Conservation (phyloP, 2,113 vertebrate genomes). For the Pseudopodoces humilis region DNA sequence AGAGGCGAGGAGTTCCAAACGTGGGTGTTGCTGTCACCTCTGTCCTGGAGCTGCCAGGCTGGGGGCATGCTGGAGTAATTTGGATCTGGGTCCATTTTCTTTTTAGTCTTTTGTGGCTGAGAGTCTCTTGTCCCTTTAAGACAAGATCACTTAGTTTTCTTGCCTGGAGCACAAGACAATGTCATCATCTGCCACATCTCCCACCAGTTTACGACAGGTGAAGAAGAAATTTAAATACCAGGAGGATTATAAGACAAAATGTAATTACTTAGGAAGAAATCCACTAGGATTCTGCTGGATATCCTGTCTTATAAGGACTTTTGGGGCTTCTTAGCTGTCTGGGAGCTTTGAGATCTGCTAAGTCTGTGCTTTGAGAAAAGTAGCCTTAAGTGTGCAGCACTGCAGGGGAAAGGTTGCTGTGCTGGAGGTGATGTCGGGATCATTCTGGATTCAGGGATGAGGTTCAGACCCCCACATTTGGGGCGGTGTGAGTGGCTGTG, state of each 20-base stretch:
- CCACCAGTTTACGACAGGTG: neutral
- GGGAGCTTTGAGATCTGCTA: conserved; percentile 3
- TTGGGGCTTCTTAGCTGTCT: neutral
- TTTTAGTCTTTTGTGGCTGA: neutral
- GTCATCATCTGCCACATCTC: neutral
- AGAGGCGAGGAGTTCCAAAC: neutral
- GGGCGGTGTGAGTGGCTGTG: neutral
- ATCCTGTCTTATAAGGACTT: neutral
- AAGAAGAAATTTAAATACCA: neutral
- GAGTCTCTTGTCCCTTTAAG: neutral
- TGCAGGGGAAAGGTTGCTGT: neutral
- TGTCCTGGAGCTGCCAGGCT: neutral
- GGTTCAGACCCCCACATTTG: neutral
- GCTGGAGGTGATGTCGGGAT: neutral
- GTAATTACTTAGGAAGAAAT: conserved; percentile 14
- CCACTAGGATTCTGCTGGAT: neutral
- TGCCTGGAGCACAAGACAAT: neutral
- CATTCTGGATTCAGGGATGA: accelerated
- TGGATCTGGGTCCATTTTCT: neutral
- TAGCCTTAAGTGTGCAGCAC: neutral
- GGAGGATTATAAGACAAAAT: conserved; percentile 17
- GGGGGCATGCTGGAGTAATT: neutral
- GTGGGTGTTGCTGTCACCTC: neutral
- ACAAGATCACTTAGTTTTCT: neutral
- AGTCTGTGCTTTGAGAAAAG: neutral